These are phyloP conservation scores for Synodontis membranacea DNA, from an alignment of 2,113 vertebrate genomes.

Conservation along the genomic window DNA sequence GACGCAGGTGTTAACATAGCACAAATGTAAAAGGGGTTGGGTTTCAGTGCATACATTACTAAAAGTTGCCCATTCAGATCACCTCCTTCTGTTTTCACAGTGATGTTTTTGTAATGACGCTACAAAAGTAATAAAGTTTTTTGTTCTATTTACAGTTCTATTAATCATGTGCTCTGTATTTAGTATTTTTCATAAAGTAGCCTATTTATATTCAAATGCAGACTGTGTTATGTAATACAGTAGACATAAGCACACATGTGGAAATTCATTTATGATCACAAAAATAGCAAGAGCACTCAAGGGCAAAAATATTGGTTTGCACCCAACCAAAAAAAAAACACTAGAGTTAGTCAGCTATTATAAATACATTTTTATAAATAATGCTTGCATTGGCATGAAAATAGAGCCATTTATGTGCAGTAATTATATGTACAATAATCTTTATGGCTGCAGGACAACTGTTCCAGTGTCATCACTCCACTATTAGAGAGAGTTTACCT, in stretches of 20 bases:
- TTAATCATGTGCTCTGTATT: neutral
- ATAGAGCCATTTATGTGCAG: neutral
- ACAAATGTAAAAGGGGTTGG: conserved; percentile 1
- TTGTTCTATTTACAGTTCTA: neutral
- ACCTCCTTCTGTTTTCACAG: neutral
- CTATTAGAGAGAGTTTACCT: too few species aligned
- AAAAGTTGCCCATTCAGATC: neutral
- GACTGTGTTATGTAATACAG: neutral
- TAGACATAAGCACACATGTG: neutral
- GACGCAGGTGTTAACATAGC: neutral
- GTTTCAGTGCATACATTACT: neutral
- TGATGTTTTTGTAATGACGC: neutral
- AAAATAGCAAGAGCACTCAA: neutral
- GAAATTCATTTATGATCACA: neutral
- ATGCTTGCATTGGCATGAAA: neutral
- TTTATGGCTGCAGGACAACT: conserved; percentile 16
- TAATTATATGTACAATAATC: conserved; percentile 6
- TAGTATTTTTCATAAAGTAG: neutral
- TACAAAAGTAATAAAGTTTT: neutral
- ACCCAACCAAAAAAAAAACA: neutral
- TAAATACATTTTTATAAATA: too few species aligned
- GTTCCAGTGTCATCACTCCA: too few species aligned
- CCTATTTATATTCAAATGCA: neutral
- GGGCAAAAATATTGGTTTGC: neutral
- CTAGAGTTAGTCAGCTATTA: neutral